Evolutionary conservation across 2,888 invertebrate species (phyloP), one percentile per base, ranked within the genome.

Genomic region (Graphium colonna): DNA sequence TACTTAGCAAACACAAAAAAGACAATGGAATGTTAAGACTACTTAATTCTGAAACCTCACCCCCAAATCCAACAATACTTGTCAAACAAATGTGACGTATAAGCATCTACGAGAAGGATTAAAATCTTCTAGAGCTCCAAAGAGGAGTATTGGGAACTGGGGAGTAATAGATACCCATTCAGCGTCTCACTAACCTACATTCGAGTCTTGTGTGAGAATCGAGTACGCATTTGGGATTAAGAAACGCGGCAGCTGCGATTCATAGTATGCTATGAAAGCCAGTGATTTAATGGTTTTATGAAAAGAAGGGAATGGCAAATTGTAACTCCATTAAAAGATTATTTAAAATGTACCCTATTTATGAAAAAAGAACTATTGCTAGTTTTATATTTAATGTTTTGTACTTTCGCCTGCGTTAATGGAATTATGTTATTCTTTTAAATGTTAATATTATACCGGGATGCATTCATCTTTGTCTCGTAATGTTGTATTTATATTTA

Each of bases 141-240:
- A 17, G 33, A 33, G 36, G 36, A 43, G 43, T 42, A 40, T 28
- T 10, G 3, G 36, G n/a, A 21, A 21, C 21, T 3, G 5, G 21
- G 2, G 33, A 21, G 21, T 40, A 18, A 13, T 41, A 28, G 21
- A 46, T 40, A 12, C 45, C 16, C 41, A 42, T 31, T 52, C 36
- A 42, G 41, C 45, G 13, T 15, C 41, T 10, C 41, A n/a, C 41
- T 47, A 26, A 47, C 52, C 52, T 36, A 52, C 15, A 52, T 52
- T 40, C 26, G 28, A 36, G 15, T 15, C 47, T 42, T 33, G 33
- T 47, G 36, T 36, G 36, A 46, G 46, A 44, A 18, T n/a, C 39
- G 12, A 28, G 12, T 45, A 31, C 17, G 12, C n/a, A 31, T 33
- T 21, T 33, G 39, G 7, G 33, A 15, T 38, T 40, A 13, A 33